Evolutionary conservation across 2,113 vertebrate species (phyloP).

Genomic region (Corythaixoides concolor): DNA sequence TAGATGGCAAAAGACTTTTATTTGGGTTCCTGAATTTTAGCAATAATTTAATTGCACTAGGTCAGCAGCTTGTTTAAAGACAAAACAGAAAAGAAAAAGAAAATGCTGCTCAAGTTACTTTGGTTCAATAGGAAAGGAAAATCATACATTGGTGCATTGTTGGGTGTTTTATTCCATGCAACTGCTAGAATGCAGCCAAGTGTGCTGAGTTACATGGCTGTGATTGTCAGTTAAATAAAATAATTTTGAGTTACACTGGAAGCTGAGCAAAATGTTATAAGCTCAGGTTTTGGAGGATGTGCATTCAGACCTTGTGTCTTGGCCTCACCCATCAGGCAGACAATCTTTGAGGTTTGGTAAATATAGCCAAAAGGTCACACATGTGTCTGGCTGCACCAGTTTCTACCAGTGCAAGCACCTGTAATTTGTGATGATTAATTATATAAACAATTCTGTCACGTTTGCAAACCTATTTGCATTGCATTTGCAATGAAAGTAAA

Average conservation of each 20-base stretch:
- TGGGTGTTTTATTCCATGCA: background rate
- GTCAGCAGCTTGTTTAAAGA: background rate
- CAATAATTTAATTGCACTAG: background rate
- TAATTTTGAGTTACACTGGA: background rate
- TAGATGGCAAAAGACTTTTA: background rate
- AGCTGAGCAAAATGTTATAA: background rate
- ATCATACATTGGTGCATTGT: background rate
- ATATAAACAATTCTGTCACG: background rate
- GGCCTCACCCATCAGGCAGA: background rate
- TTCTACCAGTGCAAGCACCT: background rate
- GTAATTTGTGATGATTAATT: background rate
- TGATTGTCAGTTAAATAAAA: background rate
- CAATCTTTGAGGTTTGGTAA: background rate
- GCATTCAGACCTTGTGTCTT: background rate
- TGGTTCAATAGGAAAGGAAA: background rate
- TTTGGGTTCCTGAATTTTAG: background rate
- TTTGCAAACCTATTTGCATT: slow-evolving; percentile 18
- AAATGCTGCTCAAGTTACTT: background rate
- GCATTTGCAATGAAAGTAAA: background rate
- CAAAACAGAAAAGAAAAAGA: background rate
- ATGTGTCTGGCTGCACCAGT: background rate
- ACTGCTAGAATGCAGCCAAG: background rate
- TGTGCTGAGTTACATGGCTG: background rate
- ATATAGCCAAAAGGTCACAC: background rate
- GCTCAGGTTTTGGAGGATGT: background rate